phyloP scores from a whole-genome alignment of 2,888 invertebrate species.

The Nematopogon swammerdamellus region DNA sequence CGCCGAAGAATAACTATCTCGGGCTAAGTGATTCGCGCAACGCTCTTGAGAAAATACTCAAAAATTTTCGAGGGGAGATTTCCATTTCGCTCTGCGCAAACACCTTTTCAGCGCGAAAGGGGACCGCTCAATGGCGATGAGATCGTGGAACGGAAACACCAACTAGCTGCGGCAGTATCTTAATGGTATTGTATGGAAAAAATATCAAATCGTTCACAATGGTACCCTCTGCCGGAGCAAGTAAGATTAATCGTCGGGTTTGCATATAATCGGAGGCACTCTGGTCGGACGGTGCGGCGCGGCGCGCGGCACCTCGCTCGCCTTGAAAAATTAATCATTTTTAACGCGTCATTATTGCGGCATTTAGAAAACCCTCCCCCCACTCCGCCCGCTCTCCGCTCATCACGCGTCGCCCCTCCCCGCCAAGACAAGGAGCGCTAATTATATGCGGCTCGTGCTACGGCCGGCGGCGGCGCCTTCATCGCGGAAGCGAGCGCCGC shows the following conservation, averaged over 20 bases:
- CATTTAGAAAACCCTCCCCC: slow-evolving; percentile 18
- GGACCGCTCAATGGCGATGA: slow-evolving; percentile 39
- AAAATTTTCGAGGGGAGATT: slow-evolving; percentile 38
- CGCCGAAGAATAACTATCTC: slow-evolving; percentile 49
- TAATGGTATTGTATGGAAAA: slow-evolving; percentile 53
- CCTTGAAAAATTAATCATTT: slow-evolving; percentile 51
- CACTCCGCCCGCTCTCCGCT: background rate
- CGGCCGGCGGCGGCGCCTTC: too few relatives aligned
- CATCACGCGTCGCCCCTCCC: background rate
- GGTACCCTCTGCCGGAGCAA: slow-evolving; percentile 21
- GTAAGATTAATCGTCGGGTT: slow-evolving; percentile 50
- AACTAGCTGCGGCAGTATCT: slow-evolving; percentile 52
- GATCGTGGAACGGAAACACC: slow-evolving; percentile 34
- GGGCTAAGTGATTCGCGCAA: slow-evolving; percentile 47
- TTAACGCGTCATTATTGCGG: slow-evolving; percentile 49
- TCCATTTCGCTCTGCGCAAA: slow-evolving; percentile 52
- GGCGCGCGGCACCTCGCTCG: slow-evolving; percentile 26
- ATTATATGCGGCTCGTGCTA: background rate
- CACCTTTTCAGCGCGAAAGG: slow-evolving; percentile 41
- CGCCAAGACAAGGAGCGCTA: background rate
- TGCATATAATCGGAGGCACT: slow-evolving; percentile 23
- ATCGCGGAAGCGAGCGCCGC: too few relatives aligned
- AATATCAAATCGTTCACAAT: slow-evolving; percentile 48
- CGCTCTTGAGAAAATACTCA: slow-evolving; percentile 21
- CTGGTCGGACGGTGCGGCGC: slow-evolving; percentile 8